Evolutionary conservation across 2,888 invertebrate genomes (phyloP), one percentile per base, ranked within the genome.

Genomic region (Notodonta dromedarius): DNA sequence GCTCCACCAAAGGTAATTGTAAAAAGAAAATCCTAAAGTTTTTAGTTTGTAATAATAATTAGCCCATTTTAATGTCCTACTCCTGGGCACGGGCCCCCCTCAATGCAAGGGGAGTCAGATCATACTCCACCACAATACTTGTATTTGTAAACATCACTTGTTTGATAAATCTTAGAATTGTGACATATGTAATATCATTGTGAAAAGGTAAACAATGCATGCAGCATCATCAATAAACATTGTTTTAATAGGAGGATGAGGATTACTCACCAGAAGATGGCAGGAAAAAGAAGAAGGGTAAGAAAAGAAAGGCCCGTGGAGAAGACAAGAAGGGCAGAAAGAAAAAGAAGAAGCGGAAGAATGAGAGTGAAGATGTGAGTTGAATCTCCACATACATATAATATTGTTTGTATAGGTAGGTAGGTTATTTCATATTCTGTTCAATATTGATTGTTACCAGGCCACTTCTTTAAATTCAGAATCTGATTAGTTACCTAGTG

Each of bases 271-370:
- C 96, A 60, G 97, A 97, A 83, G 97, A 96, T 89, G 95, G 95
- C 58, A 95, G 97, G 77, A 97, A 97, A 88, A 97, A 97, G 91
- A 98, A 98, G 84, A 98, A 98, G 80, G 98, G 98, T 35, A 98
- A 98, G 88, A 99, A 99, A 86, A 95, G 98, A 82, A 98, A 98
- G 94, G 97, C 96, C 59, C 95, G 96, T 77, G 97, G 98, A 78
- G 98, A 98, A 86, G 97, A 97, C 62, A 98, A 98, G 87, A 98
- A 98, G 83, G 98, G 98, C 73, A 97, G 97, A 87, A 98, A 98
- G 91, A 98, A 98, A 92, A 98, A 98, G 95, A 98, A 98, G 94
- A 98, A 98, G 94, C 96, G 97, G 88, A 98, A 97, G 95, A 97
- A 97, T 90, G 98, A 98, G 74, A 98, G 98, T 88, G 97, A 96